Conservation (phyloP, 2,113 vertebrate genomes). For the Hyperoodon ampullatus region DNA sequence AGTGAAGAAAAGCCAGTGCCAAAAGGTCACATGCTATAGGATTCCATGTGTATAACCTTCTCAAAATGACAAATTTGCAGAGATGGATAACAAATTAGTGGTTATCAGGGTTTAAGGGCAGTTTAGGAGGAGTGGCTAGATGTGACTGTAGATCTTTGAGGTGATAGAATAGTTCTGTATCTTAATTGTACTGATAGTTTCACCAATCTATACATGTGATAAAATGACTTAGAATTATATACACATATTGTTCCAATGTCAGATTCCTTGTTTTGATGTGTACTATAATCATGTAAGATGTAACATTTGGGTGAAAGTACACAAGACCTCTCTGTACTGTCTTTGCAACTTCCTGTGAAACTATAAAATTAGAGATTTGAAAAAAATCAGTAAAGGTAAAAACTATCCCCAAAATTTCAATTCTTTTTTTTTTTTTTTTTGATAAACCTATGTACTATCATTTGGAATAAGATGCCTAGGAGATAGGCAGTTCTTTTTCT, state of each 20-base stretch:
- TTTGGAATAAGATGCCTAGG: conserved; percentile 31
- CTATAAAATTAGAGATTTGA: background rate
- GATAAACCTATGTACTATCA: background rate
- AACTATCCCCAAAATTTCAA: background rate
- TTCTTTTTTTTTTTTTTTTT: background rate
- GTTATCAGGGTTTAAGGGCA: background rate
- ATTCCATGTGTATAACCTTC: background rate
- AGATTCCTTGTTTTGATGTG: background rate
- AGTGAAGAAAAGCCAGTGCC: background rate
- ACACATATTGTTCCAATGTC: background rate
- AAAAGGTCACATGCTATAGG: background rate
- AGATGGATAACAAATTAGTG: background rate
- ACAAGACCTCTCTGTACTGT: background rate
- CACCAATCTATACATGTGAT: background rate
- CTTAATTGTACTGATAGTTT: background rate
- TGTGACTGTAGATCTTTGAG: background rate
- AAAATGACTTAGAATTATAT: background rate
- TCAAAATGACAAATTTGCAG: background rate
- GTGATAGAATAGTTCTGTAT: background rate
- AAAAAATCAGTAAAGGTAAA: conserved; percentile 12
- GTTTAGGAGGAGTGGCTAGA: background rate
- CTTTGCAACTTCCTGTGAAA: background rate
- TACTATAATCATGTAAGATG: background rate
- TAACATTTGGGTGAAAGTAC: background rate
- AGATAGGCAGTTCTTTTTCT: background rate